Base-by-base conservation (phyloP, 2,113 vertebrate species). In the Rhegmatorhina hoffmannsi region DNA sequence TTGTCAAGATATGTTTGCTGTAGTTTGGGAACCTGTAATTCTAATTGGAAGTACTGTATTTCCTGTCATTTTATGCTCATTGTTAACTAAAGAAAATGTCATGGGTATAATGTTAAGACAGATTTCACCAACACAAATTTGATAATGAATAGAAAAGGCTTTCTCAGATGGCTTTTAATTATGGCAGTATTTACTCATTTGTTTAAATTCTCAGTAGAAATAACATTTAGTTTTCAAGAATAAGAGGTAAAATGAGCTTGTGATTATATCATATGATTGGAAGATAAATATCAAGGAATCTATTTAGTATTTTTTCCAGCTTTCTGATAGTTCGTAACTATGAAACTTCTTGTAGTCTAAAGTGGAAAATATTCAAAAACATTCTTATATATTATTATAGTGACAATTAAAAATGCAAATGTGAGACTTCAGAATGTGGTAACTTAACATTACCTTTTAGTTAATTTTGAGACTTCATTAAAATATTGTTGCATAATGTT, bases 221-320 rank as follows among this genome's bases (percentile, higher is more conserved):
- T 90, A 87, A 87, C 64, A 83, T 86, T 88, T 91, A 31, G 92
- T 91, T 95, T 93, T 87, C 25, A 44, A 49, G 55, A 94, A 81
- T 19, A 78, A 68, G 47, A 80, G 29, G 52, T 82, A 70, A 94
- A 90, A 44, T 84, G 34, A 77, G 34, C 56, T 87, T 76, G 47
- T 56, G 15, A 29, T 72, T 93, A 68, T 49, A 74, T 74, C 40
- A 24, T 86, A 8, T 38, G 17, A 47, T 88, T 76, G 44, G 25
- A 90, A 93, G 40, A 49, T 76, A 82, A 90, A 33, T 75, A 85
- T 40, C 40, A 88, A 66, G 34, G 50, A 62, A 76, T 88, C n/a
- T 12, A 2, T 47, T 91, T 82, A 49, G 47, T 83, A 66, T 86
- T 28, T 83, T 77, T 79, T 83, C 52, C 72, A 84, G 38, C 7